phyloP scores from a whole-genome alignment of 1,140 invertebrate genomes.

The Aphidius ervi region DNA sequence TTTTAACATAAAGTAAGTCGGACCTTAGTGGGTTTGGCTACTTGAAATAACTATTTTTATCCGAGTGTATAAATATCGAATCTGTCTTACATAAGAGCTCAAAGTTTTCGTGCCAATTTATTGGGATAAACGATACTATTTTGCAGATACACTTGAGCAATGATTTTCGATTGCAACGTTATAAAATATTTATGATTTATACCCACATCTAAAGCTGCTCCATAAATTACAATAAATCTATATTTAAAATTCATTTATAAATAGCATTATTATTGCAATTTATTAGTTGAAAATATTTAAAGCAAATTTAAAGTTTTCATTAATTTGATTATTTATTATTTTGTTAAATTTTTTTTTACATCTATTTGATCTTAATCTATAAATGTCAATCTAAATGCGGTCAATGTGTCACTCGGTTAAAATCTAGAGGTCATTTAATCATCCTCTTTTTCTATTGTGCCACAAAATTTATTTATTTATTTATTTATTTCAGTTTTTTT shows the following conservation, averaged over 20 bases:
- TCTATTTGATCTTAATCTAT: background rate
- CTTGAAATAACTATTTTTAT: conserved; percentile 11
- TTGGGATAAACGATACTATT: conserved; percentile 21
- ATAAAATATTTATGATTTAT: no score
- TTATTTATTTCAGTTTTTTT: background rate
- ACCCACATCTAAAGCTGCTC: no score
- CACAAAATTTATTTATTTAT: background rate
- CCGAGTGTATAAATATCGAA: conserved; percentile 20
- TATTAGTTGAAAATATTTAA: no score
- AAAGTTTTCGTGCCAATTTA: conserved; percentile 23
- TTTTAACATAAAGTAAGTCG: background rate
- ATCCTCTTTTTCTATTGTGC: no score
- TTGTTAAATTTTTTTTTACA: no score
- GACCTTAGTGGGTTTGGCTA: conserved; percentile 22
- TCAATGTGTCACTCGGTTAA: conserved; percentile 16
- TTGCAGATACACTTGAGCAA: background rate
- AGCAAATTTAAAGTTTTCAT: background rate
- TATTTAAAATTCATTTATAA: no score
- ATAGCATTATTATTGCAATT: no score
- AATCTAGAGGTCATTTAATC: background rate
- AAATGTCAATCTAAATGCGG: conserved; percentile 15
- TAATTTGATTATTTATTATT: no score
- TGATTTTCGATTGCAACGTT: background rate
- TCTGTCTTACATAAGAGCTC: conserved; percentile 19
- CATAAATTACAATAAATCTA: no score